A percentile compares a stretch with the other conserved stretches of the same genome.
phyloP scores from a whole-genome alignment of 2,888 invertebrate genomes.

The Limnephilus rhombicus region DNA sequence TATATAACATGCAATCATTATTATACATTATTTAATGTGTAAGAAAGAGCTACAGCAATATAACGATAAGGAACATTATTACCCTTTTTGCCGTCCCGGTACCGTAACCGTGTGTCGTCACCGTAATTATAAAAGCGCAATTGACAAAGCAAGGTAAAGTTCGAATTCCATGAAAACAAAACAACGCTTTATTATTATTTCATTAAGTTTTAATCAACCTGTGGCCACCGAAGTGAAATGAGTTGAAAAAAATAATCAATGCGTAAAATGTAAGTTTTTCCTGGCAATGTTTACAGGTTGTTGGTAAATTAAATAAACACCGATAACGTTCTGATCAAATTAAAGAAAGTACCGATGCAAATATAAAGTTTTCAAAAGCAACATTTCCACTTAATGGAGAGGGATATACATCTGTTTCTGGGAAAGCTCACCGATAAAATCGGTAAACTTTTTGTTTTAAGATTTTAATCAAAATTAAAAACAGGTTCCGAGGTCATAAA shows the following conservation, averaged over 20 bases:
- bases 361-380: background rate
- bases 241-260: background rate
- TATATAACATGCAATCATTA: too few relatives aligned
- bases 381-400: background rate
- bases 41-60: too few relatives aligned
- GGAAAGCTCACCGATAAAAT: background rate
- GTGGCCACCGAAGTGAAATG: background rate
- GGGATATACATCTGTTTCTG: background rate
- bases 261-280: background rate
- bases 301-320: background rate
- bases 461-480: background rate
- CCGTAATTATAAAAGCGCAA: too few relatives aligned
- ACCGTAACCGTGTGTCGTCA: too few relatives aligned
- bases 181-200: background rate
- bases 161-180: background rate
- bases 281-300: background rate
- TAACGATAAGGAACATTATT: too few relatives aligned
- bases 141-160: background rate
- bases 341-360: background rate
- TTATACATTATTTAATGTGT: too few relatives aligned
- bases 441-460: background rate
- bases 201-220: background rate
- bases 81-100: too few relatives aligned
- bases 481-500: background rate
- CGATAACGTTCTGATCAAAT: slow-evolving; percentile 5